Conservation (phyloP, 2,113 vertebrate species). For the Panthera uncia region DNA sequence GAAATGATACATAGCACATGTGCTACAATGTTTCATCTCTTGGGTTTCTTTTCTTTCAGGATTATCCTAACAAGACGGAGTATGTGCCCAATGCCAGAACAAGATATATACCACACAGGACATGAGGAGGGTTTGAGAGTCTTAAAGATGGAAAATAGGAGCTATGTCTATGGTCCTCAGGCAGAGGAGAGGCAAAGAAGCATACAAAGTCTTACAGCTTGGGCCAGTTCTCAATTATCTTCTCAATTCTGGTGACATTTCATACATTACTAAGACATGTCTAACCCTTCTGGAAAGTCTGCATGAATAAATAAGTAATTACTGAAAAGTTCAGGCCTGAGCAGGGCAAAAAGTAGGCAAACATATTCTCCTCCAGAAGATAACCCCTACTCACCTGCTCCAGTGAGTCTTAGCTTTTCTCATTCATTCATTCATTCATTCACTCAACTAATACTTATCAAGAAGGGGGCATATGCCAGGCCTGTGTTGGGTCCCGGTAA, state of each 20-base stretch:
- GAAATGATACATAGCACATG: background rate
- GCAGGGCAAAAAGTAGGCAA: background rate
- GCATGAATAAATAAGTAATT: constrained; percentile 7
- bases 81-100: background rate
- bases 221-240: background rate
- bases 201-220: background rate
- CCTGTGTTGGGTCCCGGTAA: background rate
- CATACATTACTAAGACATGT: background rate
- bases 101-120: background rate
- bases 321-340: background rate
- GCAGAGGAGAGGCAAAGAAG: background rate
- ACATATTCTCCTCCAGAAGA: background rate
- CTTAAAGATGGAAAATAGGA: background rate
- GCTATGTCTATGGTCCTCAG: fast-evolving
- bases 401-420: background rate
- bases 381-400: background rate
- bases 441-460: background rate
- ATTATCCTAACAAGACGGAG: background rate
- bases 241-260: background rate
- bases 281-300: background rate
- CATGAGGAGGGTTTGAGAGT: background rate
- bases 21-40: background rate
- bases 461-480: background rate
- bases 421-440: background rate
- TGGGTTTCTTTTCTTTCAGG: background rate